Base-by-base conservation (phyloP, 2,113 vertebrate species). In the Leucopsar rothschildi region DNA sequence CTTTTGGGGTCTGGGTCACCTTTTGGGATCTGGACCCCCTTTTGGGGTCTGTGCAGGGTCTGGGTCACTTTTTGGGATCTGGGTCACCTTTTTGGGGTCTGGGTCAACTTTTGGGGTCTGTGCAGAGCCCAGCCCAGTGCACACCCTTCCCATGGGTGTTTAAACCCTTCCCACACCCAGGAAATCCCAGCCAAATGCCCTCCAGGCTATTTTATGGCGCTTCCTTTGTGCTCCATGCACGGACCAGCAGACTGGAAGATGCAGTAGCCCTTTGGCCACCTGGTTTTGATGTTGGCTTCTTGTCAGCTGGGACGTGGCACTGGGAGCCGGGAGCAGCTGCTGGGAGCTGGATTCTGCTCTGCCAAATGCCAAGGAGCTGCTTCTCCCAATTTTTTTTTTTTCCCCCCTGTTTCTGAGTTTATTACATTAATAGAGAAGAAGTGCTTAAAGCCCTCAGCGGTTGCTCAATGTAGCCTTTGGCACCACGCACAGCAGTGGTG, bases 381-480 rank as follows among this genome's bases (percentile, higher is more conserved):
- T 73, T 39, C 78, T 92, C n/a, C n/a, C 39, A 11, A 0, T 82
- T 61, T 92, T 86, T 49, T 20, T 8, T 23, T 47, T 6, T 47
- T 49, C 15, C 7, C 7, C 7, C 37, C 49, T 85, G 65, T 47
- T 92, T 92, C 63, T 31, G 16, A 90, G 84, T 92, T 95, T 88
- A 80, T 89, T 87, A 72, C 55, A 69, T 88, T 93, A 90, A 94
- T 92, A 13, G 4, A 25, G 81, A 75, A 95, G 84, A 91, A 88
- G 91, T 65, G 47, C 87, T 95, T 87, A 29, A 87, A 92, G 77
- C 83, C 94, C 81, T 95, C 86, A 25, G 91, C 90, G 94, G 95
- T 92, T 94, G 93, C 71, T 95, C 90, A 88, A 11, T 94, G 95
- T 92, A 95, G 91, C 82, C 84, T 87, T 96, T 95, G 94, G 96